These are phyloP conservation scores for Lophotis ruficrista DNA, from an alignment of 2,113 vertebrate genomes.

Conservation along the genomic window DNA sequence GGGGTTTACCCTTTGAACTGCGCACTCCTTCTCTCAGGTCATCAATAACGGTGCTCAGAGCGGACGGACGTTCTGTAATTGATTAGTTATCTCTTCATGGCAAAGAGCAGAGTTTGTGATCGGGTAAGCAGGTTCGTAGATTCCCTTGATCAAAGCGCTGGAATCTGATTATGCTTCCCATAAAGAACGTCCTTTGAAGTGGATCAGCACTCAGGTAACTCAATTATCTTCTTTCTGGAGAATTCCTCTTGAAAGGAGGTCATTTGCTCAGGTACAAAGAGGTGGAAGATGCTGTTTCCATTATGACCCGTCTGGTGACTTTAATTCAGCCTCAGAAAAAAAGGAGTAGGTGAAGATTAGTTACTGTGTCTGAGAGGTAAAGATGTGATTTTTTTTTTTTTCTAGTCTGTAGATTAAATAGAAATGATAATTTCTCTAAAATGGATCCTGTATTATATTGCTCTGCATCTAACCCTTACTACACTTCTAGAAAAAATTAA, in stretches of 20 bases:
- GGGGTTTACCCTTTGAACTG: constrained; percentile 16
- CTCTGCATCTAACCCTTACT: not conserved
- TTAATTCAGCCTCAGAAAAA: not conserved
- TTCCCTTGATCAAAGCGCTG: constrained; percentile 61
- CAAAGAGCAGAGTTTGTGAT: constrained; percentile 52
- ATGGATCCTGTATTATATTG: not conserved
- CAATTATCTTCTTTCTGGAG: constrained; percentile 63
- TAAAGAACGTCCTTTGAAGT: constrained; percentile 76
- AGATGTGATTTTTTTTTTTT: not conserved
- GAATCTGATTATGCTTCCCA: constrained; percentile 73
- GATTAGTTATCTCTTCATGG: constrained; percentile 67
- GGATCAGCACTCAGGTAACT: constrained; percentile 69
- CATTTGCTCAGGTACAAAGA: constrained; percentile 74
- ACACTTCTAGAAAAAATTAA: not conserved
- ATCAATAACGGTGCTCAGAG: constrained; percentile 68
- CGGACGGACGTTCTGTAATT: constrained; percentile 74
- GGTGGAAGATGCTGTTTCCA: constrained; percentile 55
- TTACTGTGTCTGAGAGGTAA: not conserved
- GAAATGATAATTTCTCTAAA: not conserved
- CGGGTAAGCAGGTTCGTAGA: constrained; percentile 50
- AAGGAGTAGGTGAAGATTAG: not conserved
- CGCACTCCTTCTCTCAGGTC: constrained; percentile 31
- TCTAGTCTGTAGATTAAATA: not conserved
- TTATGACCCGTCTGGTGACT: constrained; percentile 67
- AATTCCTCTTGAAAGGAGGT: constrained; percentile 65